Base-by-base conservation (phyloP, 2,113 vertebrate species). In the Dicrurus megarhynchus region DNA sequence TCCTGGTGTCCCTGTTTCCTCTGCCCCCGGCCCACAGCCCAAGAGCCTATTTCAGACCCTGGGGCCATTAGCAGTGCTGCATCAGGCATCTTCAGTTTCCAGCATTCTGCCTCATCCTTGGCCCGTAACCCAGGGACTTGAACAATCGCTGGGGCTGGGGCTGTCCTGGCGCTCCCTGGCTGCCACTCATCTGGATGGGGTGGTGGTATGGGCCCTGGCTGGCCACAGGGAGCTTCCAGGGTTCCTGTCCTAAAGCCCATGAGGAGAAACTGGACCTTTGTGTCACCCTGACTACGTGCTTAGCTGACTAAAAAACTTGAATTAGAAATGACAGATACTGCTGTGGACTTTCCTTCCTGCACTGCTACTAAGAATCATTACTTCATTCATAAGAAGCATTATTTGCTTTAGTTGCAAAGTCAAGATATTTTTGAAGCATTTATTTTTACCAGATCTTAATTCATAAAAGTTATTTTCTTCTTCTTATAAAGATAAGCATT, bases 91-190 rank as follows among this genome's bases (percentile, higher is more conserved):
- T 79, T 42, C 65, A 49, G 3, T 24, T 82, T 11, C 21, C n/a
- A 32, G 0, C 1, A 3, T 46, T 26, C 35, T 13, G 21, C 28
- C 6, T 6, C 2, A 0, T 49, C 17, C 28, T n/a, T n/a, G 16
- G 5, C 23, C 50, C 11, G 4, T 27, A 13, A 17, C 21, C 10
- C 44, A 64, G 14, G 6, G 20, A 47, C 5, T 2, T 65, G 10
- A 11, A 32, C 1, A 11, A 17, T 18, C 9, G 9, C 30, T 7
- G 9, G 16, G 8, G 3, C 24, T 68, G 30, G 13, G 17, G 23
- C 11, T 50, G 17, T 11, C 32, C 22, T 13, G 4, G 17, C 2
- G 2, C 5, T 17, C 5, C 47, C 42, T 13, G 24, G 32, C 21
- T 78, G 19, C 6, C 35, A 1, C 2, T 12, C 11, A 10, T 6